phyloP scores from a whole-genome alignment of 2,888 invertebrate genomes.

The Drosophila atripex region DNA sequence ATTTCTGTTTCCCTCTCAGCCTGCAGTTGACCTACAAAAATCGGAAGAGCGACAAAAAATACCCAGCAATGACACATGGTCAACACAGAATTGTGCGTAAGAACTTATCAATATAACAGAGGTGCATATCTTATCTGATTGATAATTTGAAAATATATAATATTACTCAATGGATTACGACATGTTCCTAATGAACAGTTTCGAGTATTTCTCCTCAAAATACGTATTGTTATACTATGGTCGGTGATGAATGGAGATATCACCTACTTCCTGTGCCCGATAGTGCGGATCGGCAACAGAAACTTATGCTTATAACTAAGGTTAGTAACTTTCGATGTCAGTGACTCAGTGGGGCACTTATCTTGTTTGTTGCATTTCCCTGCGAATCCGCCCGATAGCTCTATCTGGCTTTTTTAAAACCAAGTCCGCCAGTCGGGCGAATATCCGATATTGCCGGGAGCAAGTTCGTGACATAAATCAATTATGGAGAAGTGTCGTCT shows the following conservation, averaged over 20 bases:
- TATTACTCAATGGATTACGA: constrained; percentile 26
- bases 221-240: constrained; percentile 25
- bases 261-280: constrained; percentile 21
- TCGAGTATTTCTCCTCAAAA: constrained; percentile 4
- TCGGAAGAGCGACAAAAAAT: constrained; percentile 22
- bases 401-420: constrained; percentile 5
- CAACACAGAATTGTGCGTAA: constrained; percentile 12
- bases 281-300: constrained; percentile 3
- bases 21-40: constrained; percentile 54
- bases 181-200: not conserved
- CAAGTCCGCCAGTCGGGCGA: not conserved
- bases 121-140: constrained; percentile 48
- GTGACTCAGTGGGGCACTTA: constrained; percentile 65
- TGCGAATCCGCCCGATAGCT: constrained; percentile 9
- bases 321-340: constrained; percentile 65
- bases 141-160: not conserved
- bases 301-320: constrained; percentile 40
- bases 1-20: constrained; percentile 29
- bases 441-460: constrained; percentile 19
- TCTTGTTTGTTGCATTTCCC: constrained; percentile 59
- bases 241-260: constrained; percentile 58
- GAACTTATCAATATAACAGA: constrained; percentile 14
- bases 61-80: constrained; percentile 1
- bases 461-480: constrained; percentile 66
- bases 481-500: constrained; percentile 57